Conservation (phyloP, 2,113 vertebrate genomes). For the Mustela nigripes region DNA sequence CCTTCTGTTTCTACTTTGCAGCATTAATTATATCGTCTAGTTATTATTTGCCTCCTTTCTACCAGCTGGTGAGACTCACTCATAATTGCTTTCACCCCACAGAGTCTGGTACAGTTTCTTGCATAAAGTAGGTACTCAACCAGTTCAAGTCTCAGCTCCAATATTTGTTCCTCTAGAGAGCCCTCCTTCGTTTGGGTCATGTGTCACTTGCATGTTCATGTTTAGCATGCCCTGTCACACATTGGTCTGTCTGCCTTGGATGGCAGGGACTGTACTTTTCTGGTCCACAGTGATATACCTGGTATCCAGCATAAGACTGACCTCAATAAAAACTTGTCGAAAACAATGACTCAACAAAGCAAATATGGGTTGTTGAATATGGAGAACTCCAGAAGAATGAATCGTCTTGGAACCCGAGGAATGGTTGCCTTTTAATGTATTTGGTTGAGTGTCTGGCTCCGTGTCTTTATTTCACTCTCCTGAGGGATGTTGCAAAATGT, state of each 20-base stretch:
- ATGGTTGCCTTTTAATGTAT: neutral
- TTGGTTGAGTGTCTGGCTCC: neutral
- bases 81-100: neutral
- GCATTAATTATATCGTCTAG: neutral
- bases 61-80: neutral
- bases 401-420: neutral
- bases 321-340: slow-evolving; percentile 20
- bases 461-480: slow-evolving; percentile 13
- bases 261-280: neutral
- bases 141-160: neutral
- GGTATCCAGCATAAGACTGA: neutral
- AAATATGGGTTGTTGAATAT: neutral
- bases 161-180: neutral
- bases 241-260: neutral
- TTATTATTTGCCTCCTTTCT: neutral
- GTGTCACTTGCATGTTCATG: neutral
- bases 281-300: neutral
- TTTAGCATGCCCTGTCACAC: neutral
- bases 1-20: neutral
- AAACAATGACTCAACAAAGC: slow-evolving; percentile 9
- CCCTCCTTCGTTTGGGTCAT: neutral
- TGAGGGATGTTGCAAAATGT: neutral
- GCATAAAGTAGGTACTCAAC: neutral
- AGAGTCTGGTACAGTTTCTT: neutral
- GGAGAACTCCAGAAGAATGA: slow-evolving; percentile 26